These are phyloP conservation scores for Laupala kohalensis DNA, from an alignment of 1,140 invertebrate species.

Conservation along the genomic window DNA sequence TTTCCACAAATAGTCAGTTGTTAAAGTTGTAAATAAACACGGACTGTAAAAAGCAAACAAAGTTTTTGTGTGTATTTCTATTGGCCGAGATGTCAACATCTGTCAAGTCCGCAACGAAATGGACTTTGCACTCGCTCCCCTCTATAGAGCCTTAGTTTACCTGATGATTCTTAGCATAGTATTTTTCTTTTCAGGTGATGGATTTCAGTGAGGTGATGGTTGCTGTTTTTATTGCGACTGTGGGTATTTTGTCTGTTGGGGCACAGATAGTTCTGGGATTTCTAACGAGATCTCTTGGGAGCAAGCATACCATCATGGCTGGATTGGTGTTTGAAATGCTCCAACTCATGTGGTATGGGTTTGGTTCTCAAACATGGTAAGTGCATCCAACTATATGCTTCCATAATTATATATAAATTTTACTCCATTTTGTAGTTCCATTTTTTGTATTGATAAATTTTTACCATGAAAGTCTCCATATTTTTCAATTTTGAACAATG, in stretches of 20 bases:
- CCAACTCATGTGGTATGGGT: slow-evolving; percentile 94
- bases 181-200: slow-evolving; percentile 53
- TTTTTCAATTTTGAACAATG: too few species aligned
- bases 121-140: neutral
- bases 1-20: too few species aligned
- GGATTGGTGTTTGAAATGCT: slow-evolving; percentile 93
- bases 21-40: too few species aligned
- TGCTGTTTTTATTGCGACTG: slow-evolving; percentile 92
- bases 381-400: too few species aligned
- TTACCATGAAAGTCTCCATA: too few species aligned
- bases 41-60: too few species aligned
- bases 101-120: too few species aligned
- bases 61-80: too few species aligned
- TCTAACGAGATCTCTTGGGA: slow-evolving; percentile 81
- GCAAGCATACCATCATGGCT: slow-evolving; percentile 94
- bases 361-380: slow-evolving; percentile 72
- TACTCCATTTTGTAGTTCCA: neutral
- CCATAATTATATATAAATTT: too few species aligned
- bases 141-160: too few species aligned
- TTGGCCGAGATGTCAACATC: too few species aligned
- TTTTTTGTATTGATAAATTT: too few species aligned
- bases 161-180: neutral
- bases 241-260: slow-evolving; percentile 90
- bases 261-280: slow-evolving; percentile 84
- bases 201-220: slow-evolving; percentile 90